Base-by-base conservation (phyloP, 2,888 invertebrate species). In the Tineola bisselliella region DNA sequence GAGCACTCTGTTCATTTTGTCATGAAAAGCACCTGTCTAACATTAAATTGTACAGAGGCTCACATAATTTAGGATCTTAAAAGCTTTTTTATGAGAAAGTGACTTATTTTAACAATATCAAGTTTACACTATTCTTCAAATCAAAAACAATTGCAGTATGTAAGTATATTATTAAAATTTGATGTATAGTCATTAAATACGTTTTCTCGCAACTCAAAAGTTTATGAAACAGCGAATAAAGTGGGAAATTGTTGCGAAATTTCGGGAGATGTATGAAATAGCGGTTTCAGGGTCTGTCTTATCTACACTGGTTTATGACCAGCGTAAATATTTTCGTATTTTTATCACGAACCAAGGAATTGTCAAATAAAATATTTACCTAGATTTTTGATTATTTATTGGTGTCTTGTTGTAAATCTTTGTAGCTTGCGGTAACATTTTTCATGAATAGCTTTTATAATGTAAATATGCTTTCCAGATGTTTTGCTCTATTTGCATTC, bases 261-360 rank as follows among this genome's bases (percentile, higher is more conserved):
- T 54, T 25, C 17, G 19, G 44, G 60, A 57, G 44, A 52, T 54
- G 30, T 44, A 58, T 62, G 33, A 62, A 62, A 62, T 62, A 62
- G 38, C 38, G 58, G 59, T 54, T 59, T 58, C 38, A 57, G 33
- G 19, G 31, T 30, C 57, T 56, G 44, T 61, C 69, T 72, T 71
- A 73, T 73, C 70, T 68, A 61, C 64, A 62, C 64, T 68, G 67
- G 67, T 74, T 74, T 74, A 74, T 70, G 70, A 44, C 66, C 67
- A 67, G 62, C 70, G 67, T 74, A 72, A 73, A 71, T 71, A 71
- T 69, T 25, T 54, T 54, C 25, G 54, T 54, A 54, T 25, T 54
- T 54, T 54, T 54, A 18, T 54, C 54, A 54, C 54, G 25, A 54
- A 54, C 25, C 19, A 54, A 48, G 48, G 15, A 15, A 48, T 48